Evolutionary conservation across 2,797 vertebrate species (phyloP).

Genomic region (Notolepis coatsorum): DNA sequence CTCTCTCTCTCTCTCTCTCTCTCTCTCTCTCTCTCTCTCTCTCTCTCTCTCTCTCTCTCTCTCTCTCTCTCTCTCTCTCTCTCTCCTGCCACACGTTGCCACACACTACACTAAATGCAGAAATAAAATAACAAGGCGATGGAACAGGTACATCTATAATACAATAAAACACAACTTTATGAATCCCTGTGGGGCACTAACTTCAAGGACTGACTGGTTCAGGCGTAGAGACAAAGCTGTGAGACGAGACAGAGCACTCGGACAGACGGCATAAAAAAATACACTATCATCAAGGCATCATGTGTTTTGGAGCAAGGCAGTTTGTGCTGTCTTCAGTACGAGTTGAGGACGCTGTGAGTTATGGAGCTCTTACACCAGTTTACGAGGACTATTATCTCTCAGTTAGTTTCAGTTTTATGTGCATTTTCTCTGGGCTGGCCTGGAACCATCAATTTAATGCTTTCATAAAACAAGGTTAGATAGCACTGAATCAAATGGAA

Average conservation of each 20-base stretch:
- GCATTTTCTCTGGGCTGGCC: constrained; percentile 97
- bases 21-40: too few species aligned
- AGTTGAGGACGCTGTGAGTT: constrained; percentile 74
- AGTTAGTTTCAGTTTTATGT: constrained; percentile 98
- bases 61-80: too few species aligned
- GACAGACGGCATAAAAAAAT: constrained; percentile 2
- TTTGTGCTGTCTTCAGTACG: constrained; percentile 62
- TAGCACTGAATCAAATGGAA: constrained; percentile 80
- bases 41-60: too few species aligned
- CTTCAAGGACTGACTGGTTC: neutral
- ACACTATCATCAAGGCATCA: constrained; percentile 25
- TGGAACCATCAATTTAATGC: constrained; percentile 97
- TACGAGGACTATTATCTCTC: constrained; percentile 94
- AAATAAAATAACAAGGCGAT: neutral
- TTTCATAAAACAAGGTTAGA: constrained; percentile 86
- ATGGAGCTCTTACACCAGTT: constrained; percentile 84
- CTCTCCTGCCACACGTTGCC: neutral
- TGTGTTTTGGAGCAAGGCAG: constrained; percentile 68
- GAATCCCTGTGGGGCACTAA: neutral
- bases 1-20: too few species aligned
- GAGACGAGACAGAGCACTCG: constrained; percentile 3
- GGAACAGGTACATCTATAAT: neutral
- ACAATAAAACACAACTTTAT: neutral
- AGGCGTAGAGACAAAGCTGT: neutral
- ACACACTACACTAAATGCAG: neutral